Evolutionary conservation across 2,797 vertebrate genomes (phyloP).

Genomic region (Aldrovandia affinis): DNA sequence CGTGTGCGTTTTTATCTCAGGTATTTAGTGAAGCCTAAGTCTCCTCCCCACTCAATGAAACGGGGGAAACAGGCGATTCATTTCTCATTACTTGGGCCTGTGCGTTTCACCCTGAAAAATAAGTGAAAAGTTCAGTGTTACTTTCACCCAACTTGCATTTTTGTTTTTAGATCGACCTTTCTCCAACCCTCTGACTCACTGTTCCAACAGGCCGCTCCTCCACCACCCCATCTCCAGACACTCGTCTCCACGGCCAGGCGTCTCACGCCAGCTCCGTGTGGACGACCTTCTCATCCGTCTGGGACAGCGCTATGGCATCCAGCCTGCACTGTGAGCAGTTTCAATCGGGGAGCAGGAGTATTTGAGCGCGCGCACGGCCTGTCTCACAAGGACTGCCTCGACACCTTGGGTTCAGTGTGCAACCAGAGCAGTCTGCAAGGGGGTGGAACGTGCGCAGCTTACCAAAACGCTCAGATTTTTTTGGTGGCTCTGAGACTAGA

Average conservation of each 20-base stretch:
- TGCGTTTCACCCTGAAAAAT: not conserved
- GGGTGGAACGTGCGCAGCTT: no score
- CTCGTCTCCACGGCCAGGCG: not conserved
- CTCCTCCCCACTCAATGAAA: not conserved
- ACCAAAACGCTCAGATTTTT: no score
- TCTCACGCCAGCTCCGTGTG: not conserved
- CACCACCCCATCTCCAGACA: not conserved
- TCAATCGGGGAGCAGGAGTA: not conserved
- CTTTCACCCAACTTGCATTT: not conserved
- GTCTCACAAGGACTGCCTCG: not conserved
- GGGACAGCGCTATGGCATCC: not conserved
- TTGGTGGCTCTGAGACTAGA: no score
- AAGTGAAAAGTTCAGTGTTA: not conserved
- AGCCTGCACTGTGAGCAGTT: not conserved
- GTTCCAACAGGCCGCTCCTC: not conserved
- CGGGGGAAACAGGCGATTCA: not conserved
- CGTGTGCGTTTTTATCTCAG: not conserved
- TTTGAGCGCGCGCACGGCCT: not conserved
- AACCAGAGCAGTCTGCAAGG: not conserved
- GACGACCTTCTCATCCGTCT: not conserved
- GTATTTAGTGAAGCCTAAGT: not conserved
- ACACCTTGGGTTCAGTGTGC: not conserved
- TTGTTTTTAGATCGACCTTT: not conserved
- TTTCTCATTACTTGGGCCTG: not conserved
- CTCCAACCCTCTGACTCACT: not conserved